phyloP scores from a whole-genome alignment of 2,888 invertebrate genomes.

The Mimumesa dahlbomi region DNA sequence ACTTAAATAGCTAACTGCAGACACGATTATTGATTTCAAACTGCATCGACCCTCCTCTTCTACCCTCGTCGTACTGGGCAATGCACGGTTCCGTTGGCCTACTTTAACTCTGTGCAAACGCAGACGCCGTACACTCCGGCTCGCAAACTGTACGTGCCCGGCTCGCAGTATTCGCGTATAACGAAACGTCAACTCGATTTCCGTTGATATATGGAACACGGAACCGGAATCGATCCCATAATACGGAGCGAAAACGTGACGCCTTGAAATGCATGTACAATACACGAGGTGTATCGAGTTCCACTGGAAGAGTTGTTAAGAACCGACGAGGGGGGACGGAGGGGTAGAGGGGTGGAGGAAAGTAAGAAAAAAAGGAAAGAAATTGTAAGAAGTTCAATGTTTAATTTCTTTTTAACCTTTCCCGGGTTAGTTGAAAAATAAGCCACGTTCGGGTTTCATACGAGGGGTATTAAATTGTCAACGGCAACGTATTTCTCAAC shows the following conservation, averaged over 20 bases:
- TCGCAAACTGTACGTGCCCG: neutral
- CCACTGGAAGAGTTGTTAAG: too few relatives aligned
- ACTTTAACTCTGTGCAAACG: constrained; percentile 59
- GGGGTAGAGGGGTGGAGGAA: too few relatives aligned
- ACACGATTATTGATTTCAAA: constrained; percentile 60
- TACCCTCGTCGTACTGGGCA: constrained; percentile 56
- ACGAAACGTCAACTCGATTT: neutral
- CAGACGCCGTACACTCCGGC: constrained; percentile 26
- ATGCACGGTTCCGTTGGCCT: constrained; percentile 65
- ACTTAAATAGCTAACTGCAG: constrained; percentile 58
- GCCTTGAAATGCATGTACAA: too few relatives aligned
- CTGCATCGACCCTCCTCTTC: constrained; percentile 57
- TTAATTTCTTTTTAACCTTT: too few relatives aligned
- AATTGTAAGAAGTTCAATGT: too few relatives aligned
- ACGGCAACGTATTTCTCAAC: neutral
- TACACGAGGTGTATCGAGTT: too few relatives aligned
- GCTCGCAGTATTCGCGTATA: neutral
- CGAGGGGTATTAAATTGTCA: neutral
- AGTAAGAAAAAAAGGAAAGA: too few relatives aligned
- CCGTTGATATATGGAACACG: neutral
- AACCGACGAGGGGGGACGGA: too few relatives aligned
- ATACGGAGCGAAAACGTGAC: too few relatives aligned
- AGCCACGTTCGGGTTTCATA: neutral
- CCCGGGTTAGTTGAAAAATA: too few relatives aligned
- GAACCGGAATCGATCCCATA: neutral